Evolutionary conservation across 1,140 invertebrate genomes (phyloP), one percentile per base, ranked within the genome.

Genomic region (Homarus americanus): DNA sequence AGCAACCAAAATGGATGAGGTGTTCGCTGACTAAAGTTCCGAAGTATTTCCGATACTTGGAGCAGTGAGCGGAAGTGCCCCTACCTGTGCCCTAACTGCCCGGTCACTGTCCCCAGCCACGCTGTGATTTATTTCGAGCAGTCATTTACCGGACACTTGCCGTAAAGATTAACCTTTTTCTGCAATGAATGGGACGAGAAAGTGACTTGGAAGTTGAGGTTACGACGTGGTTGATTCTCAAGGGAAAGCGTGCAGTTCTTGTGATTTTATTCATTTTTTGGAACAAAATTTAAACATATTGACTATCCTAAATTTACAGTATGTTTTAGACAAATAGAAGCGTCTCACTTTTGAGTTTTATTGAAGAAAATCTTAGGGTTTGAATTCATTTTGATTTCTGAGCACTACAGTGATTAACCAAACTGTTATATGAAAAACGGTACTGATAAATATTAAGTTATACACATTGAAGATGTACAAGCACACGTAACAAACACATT

Each of bases 11-110:
- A 86, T 86, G 83, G 83, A 75, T 58, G 72, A 75, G 32, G 24
- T 15, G 82, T 28, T 24, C 34, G 58, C 76, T 49, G 53, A 69
- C 86, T 82, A 80, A 88, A 88, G 76, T 88, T 88, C 78, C 58
- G 53, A 80, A 80, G 86, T 88, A 69, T 80, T 49, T 79, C 86
- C 86, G 86, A 82, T 80, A 69, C 15, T 36, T 28, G 20, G 44
- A 87, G 72, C 32, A 41, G 17, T 28, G 49, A 80, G 75, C 41
- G 49, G 85, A 87, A 85, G 41, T 75, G 36, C 72, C 66, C 72
- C 72, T 72, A 40, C 72, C 32, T 72, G 66, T 78, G 40, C 40
- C n/a, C 84, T 73, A 40, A 76, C 4, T 58, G 72, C 72, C 49
- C 72, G 69, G 38, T 53, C 73, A 44, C 17, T 58, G 41, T 44